These are phyloP conservation scores for Megaceryle torquata DNA, from an alignment of 2,113 vertebrate species.

Conservation along the genomic window DNA sequence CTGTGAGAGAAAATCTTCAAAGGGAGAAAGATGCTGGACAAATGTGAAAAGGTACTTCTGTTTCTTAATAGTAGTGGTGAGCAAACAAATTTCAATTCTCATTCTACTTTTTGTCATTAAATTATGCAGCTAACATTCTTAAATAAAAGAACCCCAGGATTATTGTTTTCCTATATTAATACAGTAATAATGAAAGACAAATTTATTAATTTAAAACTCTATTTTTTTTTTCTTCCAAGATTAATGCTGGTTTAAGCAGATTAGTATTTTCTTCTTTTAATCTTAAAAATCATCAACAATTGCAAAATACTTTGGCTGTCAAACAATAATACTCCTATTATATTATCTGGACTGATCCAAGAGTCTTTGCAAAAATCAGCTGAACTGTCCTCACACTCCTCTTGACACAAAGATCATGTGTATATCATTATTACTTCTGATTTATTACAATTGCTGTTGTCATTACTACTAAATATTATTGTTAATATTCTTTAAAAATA, in stretches of 20 bases:
- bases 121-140: neutral
- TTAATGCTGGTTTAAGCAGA: neutral
- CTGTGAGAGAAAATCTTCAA: neutral
- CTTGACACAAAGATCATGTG: neutral
- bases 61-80: neutral
- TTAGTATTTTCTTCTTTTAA: neutral
- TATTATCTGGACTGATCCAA: neutral
- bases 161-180: neutral
- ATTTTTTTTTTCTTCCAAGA: neutral
- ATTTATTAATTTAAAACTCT: slow-evolving; percentile 18
- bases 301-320: neutral
- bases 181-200: neutral
- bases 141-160: neutral
- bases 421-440: neutral
- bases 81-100: neutral
- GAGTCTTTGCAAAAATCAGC: neutral
- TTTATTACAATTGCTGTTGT: neutral
- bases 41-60: slow-evolving; percentile 5
- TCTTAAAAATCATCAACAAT: neutral
- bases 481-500: neutral
- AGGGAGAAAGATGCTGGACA: neutral
- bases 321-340: neutral
- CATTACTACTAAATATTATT: neutral
- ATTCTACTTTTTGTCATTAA: neutral
- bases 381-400: neutral